Evolutionary conservation across 2,888 invertebrate species (phyloP).

Genomic region (Syrista parreyssii): DNA sequence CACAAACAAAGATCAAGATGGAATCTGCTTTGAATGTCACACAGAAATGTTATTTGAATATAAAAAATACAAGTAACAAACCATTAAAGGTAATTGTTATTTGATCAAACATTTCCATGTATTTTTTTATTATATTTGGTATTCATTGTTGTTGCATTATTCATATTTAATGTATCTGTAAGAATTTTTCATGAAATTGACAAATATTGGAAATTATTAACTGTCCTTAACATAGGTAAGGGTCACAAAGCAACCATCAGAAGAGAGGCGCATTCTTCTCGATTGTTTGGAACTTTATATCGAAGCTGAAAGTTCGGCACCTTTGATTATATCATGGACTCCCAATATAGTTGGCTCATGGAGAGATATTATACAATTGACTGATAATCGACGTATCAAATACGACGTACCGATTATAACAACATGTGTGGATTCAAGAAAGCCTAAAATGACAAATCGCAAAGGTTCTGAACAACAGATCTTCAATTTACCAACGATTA

Average conservation of each 20-base stretch:
- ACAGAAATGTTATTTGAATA: constrained; percentile 35
- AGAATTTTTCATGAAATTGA: not conserved
- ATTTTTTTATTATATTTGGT: constrained; percentile 13
- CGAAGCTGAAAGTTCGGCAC: constrained; percentile 69
- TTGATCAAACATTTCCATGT: constrained; percentile 1
- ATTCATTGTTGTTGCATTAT: not conserved
- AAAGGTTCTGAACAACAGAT: not conserved
- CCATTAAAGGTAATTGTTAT: constrained; percentile 37
- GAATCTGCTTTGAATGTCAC: constrained; percentile 41
- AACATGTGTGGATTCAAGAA: not conserved
- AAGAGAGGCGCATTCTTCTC: constrained; percentile 71
- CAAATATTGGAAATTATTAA: not conserved
- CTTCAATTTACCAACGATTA: not conserved
- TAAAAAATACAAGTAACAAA: constrained; percentile 44
- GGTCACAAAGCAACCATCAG: constrained; percentile 68
- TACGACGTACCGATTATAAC: constrained; percentile 1
- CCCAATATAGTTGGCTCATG: constrained; percentile 72
- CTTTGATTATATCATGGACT: constrained; percentile 74
- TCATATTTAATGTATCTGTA: not conserved
- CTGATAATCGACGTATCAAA: constrained; percentile 71
- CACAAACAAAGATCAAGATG: constrained; percentile 46
- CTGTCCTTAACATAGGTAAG: constrained; percentile 62
- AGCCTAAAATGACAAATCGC: not conserved
- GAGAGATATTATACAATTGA: constrained; percentile 73
- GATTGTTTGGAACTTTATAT: constrained; percentile 71